Evolutionary conservation across 2,888 invertebrate genomes (phyloP), one percentile per base, ranked within the genome.

Genomic region (Leucophenga maculata): DNA sequence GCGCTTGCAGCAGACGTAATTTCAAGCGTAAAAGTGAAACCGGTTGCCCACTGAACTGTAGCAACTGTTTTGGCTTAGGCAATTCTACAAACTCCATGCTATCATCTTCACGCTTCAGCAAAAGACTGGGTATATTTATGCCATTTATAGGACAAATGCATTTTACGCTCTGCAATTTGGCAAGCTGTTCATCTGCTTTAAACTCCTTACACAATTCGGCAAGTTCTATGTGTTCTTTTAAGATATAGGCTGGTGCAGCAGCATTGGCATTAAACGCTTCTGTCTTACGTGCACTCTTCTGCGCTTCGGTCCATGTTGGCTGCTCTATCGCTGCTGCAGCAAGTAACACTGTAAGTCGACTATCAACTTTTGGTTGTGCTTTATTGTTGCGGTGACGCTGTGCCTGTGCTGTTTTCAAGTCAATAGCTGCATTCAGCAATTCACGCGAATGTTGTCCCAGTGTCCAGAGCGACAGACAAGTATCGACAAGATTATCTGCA

Each of bases 51-150:
- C 84, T 84, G 69, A 87, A 88, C 26, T 68, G 76, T 0, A 88
- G 74, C 0, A 77, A 71, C 60, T 88, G 87, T 1, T 80, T 74
- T 0, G 80, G 70, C 1, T 85, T 82, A n/a, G 87, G 71, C 6
- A 86, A 71, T 72, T 88, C 89, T 1, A 88, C 69, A 65, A 77
- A 86, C 32, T 81, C 72, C 22, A 77, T 65, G 14, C 67, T 32
- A 0, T 73, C 26, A 9, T 78, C 62, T 6, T 69, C 64, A 1
- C 75, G 73, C 31, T 84, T 78, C 0, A 86, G 75, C 3, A 84
- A 74, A 22, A 88, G 75, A 8, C 87, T 82, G 4, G 87, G 83
- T 68, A 88, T 74, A 77, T 88, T 88, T 18, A 88, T 80, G 26
- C 87, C 86, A 26, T 71, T 78, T 26, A 88, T 85, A 22, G 88